Conservation (phyloP, 1,140 invertebrate species). For the Drosophila navojoa region DNA sequence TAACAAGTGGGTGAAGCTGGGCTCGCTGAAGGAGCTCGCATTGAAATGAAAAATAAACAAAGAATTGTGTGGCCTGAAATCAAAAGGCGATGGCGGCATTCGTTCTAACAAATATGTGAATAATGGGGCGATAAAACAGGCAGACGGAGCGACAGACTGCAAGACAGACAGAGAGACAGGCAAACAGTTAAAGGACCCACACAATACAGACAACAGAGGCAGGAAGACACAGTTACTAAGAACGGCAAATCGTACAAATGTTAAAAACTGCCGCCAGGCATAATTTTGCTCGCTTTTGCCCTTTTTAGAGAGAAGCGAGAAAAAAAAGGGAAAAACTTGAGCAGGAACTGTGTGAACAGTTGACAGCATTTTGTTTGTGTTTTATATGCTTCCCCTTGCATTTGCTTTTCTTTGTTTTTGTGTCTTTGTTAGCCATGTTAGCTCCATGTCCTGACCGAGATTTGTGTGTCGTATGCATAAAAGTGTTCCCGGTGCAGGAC, state of each 20-base stretch:
- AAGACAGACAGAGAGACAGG: slow-evolving; percentile 4
- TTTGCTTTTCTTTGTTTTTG: not conserved
- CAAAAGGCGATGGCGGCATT: slow-evolving; percentile 57
- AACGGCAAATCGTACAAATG: slow-evolving; percentile 47
- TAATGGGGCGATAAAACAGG: slow-evolving; percentile 72
- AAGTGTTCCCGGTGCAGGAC: not conserved
- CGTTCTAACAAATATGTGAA: slow-evolving; percentile 74
- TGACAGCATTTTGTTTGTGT: slow-evolving; percentile 38
- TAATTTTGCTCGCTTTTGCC: slow-evolving; percentile 45
- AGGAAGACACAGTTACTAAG: slow-evolving; percentile 9
- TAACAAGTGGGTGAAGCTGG: slow-evolving; percentile 47
- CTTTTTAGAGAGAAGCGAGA: not conserved
- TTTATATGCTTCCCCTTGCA: slow-evolving; percentile 1
- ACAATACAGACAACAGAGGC: slow-evolving; percentile 15
- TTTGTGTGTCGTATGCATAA: slow-evolving; percentile 9
- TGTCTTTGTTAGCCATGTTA: not conserved
- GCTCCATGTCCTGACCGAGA: slow-evolving; percentile 25
- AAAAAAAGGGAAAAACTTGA: not conserved
- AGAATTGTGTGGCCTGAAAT: slow-evolving; percentile 54
- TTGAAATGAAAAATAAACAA: slow-evolving; percentile 77
- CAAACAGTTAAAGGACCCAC: slow-evolving; percentile 19
- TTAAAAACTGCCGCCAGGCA: slow-evolving; percentile 51
- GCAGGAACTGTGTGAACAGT: slow-evolving; percentile 29
- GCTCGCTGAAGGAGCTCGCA: slow-evolving; percentile 20
- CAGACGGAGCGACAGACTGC: slow-evolving; percentile 10